Evolutionary conservation across 1,140 invertebrate species (phyloP), one percentile per base, ranked within the genome.

Genomic region (Anoplophora glabripennis): DNA sequence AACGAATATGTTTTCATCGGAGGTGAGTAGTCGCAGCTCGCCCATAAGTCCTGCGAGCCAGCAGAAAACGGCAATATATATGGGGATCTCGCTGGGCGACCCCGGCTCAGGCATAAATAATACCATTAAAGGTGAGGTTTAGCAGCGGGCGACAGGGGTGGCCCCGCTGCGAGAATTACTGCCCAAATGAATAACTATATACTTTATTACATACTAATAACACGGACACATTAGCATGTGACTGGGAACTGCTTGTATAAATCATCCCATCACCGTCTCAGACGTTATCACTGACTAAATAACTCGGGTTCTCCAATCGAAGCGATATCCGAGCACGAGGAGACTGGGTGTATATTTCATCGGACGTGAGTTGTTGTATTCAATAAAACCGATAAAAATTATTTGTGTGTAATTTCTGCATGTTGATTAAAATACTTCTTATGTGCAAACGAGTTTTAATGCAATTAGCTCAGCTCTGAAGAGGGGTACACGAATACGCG

Each of bases 131-230:
- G 73, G 72, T 75, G 73, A 75, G 73, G 72, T 71, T 70, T 69
- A 72, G 63, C 73, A 73, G 73, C 73, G 61, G 72, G 72, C 58
- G 64, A 61, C 64, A 68, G 21, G 48, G 36, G 63, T 62, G 63
- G 59, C 65, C 73, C 73, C 53, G 63, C 65, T 8, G 73, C 52
- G 73, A 75, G 73, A 75, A 75, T 75, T 74, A 75, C 73, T 75
- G 73, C 73, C 71, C 68, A 62, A 75, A 73, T 72, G 73, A 75
- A 74, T 75, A 73, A 75, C 72, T 75, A 73, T 73, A 73, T 75
- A 74, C 73, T 75, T 75, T 75, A 75, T 75, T 75, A 74, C 73
- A 75, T 75, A 75, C 73, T 75, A 75, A 74, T 75, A 75, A 75
- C 72, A 72, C 69, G 66, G 62, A 61, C 68, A 70, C 67, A 72